phyloP scores from a whole-genome alignment of 2,888 invertebrate genomes.

The Ormyrus rosae region DNA sequence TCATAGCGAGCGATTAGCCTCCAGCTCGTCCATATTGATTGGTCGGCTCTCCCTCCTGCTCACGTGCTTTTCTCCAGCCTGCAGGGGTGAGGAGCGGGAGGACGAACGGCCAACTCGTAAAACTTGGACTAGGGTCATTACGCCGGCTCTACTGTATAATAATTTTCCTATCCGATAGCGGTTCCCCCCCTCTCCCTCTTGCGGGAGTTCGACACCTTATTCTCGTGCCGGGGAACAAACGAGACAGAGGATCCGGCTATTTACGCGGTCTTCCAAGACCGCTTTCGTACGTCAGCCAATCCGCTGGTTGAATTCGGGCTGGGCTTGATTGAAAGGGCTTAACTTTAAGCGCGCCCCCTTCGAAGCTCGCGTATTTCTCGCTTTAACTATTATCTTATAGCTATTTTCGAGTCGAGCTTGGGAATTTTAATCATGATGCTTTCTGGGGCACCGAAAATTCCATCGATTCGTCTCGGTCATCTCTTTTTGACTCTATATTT shows the following conservation, averaged over 20 bases:
- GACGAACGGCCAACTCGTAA: not conserved
- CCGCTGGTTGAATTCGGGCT: too few relatives aligned
- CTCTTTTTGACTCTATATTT: too few relatives aligned
- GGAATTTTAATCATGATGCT: too few relatives aligned
- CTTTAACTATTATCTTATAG: too few relatives aligned
- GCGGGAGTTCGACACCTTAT: constrained; percentile 22
- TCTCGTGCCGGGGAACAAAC: not conserved
- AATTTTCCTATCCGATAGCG: constrained; percentile 25
- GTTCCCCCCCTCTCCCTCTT: not conserved
- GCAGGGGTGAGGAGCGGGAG: not conserved
- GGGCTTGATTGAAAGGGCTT: too few relatives aligned
- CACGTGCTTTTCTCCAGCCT: not conserved
- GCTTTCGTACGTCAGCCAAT: not conserved
- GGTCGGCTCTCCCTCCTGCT: not conserved
- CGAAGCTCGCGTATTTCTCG: too few relatives aligned
- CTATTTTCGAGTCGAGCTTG: too few relatives aligned
- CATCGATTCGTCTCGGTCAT: too few relatives aligned
- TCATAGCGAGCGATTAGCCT: not conserved
- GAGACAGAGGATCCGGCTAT: not conserved
- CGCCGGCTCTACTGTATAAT: constrained; percentile 30
- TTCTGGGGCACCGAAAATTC: too few relatives aligned
- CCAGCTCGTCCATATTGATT: constrained; percentile 6
- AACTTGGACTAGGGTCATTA: constrained; percentile 7
- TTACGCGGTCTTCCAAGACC: not conserved
- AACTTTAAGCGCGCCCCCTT: too few relatives aligned